A percentile compares a stretch with the other conserved stretches of the same genome.
phyloP scores from a whole-genome alignment of 2,113 vertebrate species.

The Maylandia zebra region DNA sequence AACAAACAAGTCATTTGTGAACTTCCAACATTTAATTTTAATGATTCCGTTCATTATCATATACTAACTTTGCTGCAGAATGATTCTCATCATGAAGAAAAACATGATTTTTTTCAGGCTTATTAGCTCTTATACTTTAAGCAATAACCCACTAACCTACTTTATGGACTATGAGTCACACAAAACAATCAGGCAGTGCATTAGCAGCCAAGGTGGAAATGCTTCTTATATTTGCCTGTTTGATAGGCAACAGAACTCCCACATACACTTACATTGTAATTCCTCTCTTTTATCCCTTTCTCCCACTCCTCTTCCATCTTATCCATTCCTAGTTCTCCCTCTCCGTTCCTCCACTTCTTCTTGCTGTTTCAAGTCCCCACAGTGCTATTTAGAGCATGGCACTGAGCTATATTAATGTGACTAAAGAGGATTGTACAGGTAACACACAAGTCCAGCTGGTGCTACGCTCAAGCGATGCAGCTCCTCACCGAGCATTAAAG shows the following conservation, averaged over 20 bases:
- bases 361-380: slow-evolving; percentile 20
- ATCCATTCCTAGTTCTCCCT: background rate
- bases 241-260: slow-evolving; percentile 49
- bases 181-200: slow-evolving; percentile 28
- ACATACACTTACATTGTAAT: slow-evolving; percentile 55
- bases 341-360: background rate
- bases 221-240: slow-evolving; percentile 35
- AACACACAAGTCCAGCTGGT: slow-evolving; percentile 50
- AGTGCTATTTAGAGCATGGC: slow-evolving; percentile 38
- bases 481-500: slow-evolving; percentile 24
- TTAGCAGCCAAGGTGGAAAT: slow-evolving; percentile 48
- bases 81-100: slow-evolving; percentile 4
- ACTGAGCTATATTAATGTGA: slow-evolving; percentile 45
- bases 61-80: background rate
- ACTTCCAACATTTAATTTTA: background rate
- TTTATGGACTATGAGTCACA: slow-evolving; percentile 51
- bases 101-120: background rate
- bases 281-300: slow-evolving; percentile 41
- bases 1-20: background rate
- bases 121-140: slow-evolving; percentile 46
- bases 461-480: background rate
- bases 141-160: slow-evolving; percentile 59
- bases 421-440: slow-evolving; percentile 51
- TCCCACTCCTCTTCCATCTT: slow-evolving; percentile 39
- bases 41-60: slow-evolving; percentile 5